Evolutionary conservation across 2,797 vertebrate species (phyloP), one percentile per base, ranked within the genome.

Genomic region (Huso huso): DNA sequence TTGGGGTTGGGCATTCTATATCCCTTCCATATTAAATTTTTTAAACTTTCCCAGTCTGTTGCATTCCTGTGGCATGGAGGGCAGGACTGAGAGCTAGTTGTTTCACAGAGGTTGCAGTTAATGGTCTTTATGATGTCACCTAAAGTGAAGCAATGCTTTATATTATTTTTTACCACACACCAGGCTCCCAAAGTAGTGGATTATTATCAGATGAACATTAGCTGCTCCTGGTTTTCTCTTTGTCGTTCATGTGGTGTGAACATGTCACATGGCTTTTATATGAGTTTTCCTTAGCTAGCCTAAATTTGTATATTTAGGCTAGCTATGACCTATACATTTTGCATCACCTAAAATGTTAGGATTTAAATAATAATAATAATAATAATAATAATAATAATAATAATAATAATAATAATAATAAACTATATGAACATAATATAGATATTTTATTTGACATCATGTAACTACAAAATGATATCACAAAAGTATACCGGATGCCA

Each of bases 61-160:
- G 15, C 11, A 65, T 65, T 51, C 63, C 50, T 65, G 63, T 52
- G 49, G 63, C 51, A 1, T 12, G 63, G 63, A 51, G 51, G 13
- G 63, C 18, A 18, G 6, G 13, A 48, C 23, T 48, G 62, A 48
- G 48, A 48, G 49, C 7, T 50, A 65, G 63, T 10, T 50, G 8
- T 51, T 52, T 53, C 12, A 4, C 13, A 51, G 9, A 65, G 50
- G 63, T 12, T 49, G 12, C n/a, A 49, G 50, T 15, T 64, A 49
- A 64, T 12, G 63, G 48, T 37, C 49, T 65, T 65, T 51, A 18
- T 65, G 63, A 52, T 52, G 50, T 65, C 63, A 65, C 63, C 49
- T 49, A 15, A 23, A 65, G 18, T 23, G n/a, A 51, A 65, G 49
- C 49, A 12, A 7, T 51, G 18, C 63, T 51, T 15, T 18, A 51